Base-by-base conservation (phyloP, 37 sponge, comb jelly and placozoan genomes). In the Amphimedon queenslandica region DNA sequence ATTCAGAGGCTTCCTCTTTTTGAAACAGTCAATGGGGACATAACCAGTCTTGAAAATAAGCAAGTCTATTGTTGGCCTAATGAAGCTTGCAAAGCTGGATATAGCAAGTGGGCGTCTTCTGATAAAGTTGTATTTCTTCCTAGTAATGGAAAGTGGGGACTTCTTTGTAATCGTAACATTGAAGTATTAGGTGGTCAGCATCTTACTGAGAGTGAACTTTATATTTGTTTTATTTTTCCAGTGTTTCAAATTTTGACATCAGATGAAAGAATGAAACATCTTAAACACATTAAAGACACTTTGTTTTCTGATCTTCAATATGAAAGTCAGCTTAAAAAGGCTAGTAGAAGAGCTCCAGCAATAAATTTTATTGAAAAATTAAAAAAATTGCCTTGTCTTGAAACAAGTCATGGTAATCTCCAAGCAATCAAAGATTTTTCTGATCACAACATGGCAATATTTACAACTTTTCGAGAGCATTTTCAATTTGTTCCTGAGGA, bases 281-380 rank as follows among this genome's bases (percentile, higher is more conserved):
- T 84, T 32, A 63, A 72, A 42, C 66, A 77, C 51, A 84, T 84
- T 56, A 58, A 73, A 66, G 78, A 84, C 56, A 0, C 47, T 30
- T 23, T 84, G 0, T 77, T 70, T 36, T 1, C 51, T 47, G 8
- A 18, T 18, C 13, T 18, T 18, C 51, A 47, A 13, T 13, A 47
- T 8, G 13, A 47, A 47, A 47, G 13, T 13, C 13, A 8, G 13
- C n/a, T n/a, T n/a, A n/a, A n/a, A n/a, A n/a, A n/a, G n/a, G n/a
- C n/a, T n/a, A n/a, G n/a, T n/a, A n/a, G n/a, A n/a, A n/a, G n/a
- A n/a, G n/a, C n/a, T n/a, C n/a, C n/a, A n/a, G n/a, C n/a, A n/a
- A n/a, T n/a, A n/a, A 13, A 47, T 18, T 47, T 47, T 47, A 18
- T 47, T 8, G 51, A 47, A 47, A 47, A 47, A 47, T 47, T 47